Percentiles rank a stretch among this genome's conserved stretches.
phyloP scores from a whole-genome alignment of 2,797 vertebrate genomes.

The Ctenosaura bakeri region DNA sequence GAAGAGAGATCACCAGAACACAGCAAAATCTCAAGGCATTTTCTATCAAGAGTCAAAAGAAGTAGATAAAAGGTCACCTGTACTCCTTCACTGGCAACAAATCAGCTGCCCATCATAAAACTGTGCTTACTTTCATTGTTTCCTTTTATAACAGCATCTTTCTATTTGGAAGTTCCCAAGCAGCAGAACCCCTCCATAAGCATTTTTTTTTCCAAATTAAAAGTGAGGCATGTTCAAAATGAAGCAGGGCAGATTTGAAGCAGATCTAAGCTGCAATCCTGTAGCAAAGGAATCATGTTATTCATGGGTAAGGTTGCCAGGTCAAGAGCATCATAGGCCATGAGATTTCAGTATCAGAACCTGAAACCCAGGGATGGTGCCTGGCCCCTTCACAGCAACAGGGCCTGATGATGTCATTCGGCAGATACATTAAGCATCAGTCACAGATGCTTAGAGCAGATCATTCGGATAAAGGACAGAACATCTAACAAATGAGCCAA shows the following conservation, averaged over 20 bases:
- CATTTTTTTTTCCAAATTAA: conserved; percentile 42
- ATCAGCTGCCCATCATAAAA: conserved; percentile 62
- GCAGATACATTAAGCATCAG: too few relatives aligned
- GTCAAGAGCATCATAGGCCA: too few relatives aligned
- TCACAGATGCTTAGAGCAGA: too few relatives aligned
- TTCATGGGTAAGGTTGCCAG: too few relatives aligned
- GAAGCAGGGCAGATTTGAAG: conserved; percentile 28
- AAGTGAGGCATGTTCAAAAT: conserved; percentile 55
- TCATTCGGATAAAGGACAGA: too few relatives aligned
- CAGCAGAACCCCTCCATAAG: conserved; percentile 57
- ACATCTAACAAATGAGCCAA: too few relatives aligned
- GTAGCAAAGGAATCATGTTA: background rate
- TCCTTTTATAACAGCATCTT: conserved; percentile 50
- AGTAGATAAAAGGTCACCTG: conserved; percentile 61
- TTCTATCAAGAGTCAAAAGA: conserved; percentile 63
- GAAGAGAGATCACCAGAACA: conserved; percentile 52
- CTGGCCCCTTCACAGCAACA: too few relatives aligned
- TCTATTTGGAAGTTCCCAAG: conserved; percentile 33
- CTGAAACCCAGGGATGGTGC: too few relatives aligned
- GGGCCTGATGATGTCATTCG: too few relatives aligned
- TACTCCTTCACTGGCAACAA: conserved; percentile 57
- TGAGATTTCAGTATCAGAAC: too few relatives aligned
- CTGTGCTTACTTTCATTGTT: conserved; percentile 57
- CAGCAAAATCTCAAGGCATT: conserved; percentile 43
- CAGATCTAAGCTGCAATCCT: conserved; percentile 20